Evolutionary conservation across 2,888 invertebrate species (phyloP), one percentile per base, ranked within the genome.

Genomic region (Thecophora atra): DNA sequence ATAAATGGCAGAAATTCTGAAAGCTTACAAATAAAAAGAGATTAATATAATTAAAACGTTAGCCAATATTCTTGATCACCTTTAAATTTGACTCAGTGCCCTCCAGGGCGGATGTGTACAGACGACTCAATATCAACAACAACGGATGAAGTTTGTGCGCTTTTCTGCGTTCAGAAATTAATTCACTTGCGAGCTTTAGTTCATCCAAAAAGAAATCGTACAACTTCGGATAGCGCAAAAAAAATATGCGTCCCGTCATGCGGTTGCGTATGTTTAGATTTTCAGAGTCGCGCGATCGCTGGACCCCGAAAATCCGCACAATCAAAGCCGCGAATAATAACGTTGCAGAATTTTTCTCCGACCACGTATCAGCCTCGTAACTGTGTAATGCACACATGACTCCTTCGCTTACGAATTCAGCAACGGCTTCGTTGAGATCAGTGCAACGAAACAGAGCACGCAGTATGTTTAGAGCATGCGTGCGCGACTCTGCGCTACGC

Each of bases 391-490:
- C 93, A 5, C 91, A 89, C 77, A 90, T 88, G 0, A 97, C 88
- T 21, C 92, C 94, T 54, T 89, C 89, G 0, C 90, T 91, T 13
- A 94, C 89, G 84, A 91, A 93, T 4, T 90, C 88, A 58, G 89
- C 88, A 0, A 94, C 91, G 73, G 89, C 87, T 74, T 94, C 94
- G 17, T 92, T 91, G 54, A 98, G 88, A 76, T 91, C 89, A 3
- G 94, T 89, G 85, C 94, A 92, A 47, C 94, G 90, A 82, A 91
- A 94, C 54, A 98, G 85, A 0, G 94, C 92, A 76, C 97, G 89
- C 77, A 98, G 87, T 70, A 97, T 93, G 85, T 98, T 97, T 78
- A 95, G 85, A n/a, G 94, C 91, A 86, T 97, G 98, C 44, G 92
- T 90, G 73, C 91, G 89, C 0, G 89, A 88, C 72, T 90, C 89